These are phyloP conservation scores for Nothocercus julius DNA, from an alignment of 2,113 vertebrate genomes.

Conservation along the genomic window DNA sequence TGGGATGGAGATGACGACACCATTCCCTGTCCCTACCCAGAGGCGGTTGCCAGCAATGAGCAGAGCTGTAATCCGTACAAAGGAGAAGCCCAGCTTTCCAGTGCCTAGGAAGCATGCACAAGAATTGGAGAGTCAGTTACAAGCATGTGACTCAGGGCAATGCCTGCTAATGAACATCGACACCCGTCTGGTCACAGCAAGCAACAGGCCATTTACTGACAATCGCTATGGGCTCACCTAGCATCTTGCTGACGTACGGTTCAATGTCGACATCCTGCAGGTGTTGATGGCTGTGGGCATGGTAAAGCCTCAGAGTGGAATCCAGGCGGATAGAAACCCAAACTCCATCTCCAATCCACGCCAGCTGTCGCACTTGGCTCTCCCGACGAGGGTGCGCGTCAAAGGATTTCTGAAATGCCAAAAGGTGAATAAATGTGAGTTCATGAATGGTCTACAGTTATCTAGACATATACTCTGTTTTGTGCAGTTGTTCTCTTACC, in stretches of 20 bases:
- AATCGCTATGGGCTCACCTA: slow-evolving; percentile 80
- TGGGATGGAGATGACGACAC: slow-evolving; percentile 98
- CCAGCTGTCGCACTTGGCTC: slow-evolving; percentile 96
- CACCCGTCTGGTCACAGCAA: background rate
- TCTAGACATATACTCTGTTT: background rate
- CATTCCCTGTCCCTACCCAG: slow-evolving; percentile 98
- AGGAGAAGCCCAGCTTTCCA: slow-evolving; percentile 97
- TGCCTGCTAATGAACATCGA: background rate
- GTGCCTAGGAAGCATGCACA: slow-evolving; percentile 79
- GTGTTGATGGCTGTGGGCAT: slow-evolving; percentile 96
- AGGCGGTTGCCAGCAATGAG: slow-evolving; percentile 96
- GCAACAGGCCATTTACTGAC: background rate
- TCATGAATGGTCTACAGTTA: background rate
- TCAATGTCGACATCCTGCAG: slow-evolving; percentile 98
- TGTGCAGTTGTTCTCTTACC: slow-evolving; percentile 63
- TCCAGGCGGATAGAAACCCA: slow-evolving; percentile 98
- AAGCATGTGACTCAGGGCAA: background rate
- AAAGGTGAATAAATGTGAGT: background rate
- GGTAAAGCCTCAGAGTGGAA: slow-evolving; percentile 94
- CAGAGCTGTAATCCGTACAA: slow-evolving; percentile 95
- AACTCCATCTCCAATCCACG: slow-evolving; percentile 96
- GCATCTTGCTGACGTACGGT: slow-evolving; percentile 99
- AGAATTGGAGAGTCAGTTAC: background rate
- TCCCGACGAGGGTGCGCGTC: slow-evolving; percentile 96
- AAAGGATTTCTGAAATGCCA: slow-evolving; percentile 88